Evolutionary conservation across 2,113 vertebrate species (phyloP), one percentile per base, ranked within the genome.

Genomic region (Falcunculus frontatus): DNA sequence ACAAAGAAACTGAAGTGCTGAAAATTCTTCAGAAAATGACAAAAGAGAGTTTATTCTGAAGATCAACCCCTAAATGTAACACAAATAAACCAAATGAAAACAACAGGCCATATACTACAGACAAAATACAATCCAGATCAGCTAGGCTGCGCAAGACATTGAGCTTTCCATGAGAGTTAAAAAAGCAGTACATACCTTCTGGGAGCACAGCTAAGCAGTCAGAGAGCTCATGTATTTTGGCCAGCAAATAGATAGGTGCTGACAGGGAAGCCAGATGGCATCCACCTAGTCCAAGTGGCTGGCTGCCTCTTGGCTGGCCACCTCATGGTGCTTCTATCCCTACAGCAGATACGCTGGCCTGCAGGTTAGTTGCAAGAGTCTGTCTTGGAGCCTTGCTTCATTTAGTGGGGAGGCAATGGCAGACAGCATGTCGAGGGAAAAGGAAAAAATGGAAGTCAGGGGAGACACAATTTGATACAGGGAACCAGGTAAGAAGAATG

Each of bases 221-320:
- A 65, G 41, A 73, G 20, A 89, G 52, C 41, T 87, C 42, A 2
- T 18, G 41, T 50, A 35, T 53, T 56, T 87, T 70, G 65, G 81
- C 74, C 89, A 87, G 65, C 73, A 79, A 50, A 39, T 0, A 49
- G 75, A 49, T 23, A 57, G 33, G 65, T 67, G 62, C 57, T 69
- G 90, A 87, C 65, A 72, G 70, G 19, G 41, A 89, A 91, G 69
- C 16, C 84, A 95, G 84, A 92, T 81, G 77, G 87, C 68, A 77
- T 74, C 41, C 69, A 87, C 39, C 64, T 57, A 35, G 74, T 70
- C 84, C 81, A 84, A 87, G 42, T 29, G 65, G 64, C 60, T 84
- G 67, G 37, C 68, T 92, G 63, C 32, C 70, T 86, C 80, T 49
- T 32, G 64, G 81, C 21, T 59, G 69, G 39, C 35, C 77, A 63